Evolutionary conservation across 2,797 vertebrate genomes (phyloP), one percentile per base, ranked within the genome.

Genomic region (Spinus olivaceus): DNA sequence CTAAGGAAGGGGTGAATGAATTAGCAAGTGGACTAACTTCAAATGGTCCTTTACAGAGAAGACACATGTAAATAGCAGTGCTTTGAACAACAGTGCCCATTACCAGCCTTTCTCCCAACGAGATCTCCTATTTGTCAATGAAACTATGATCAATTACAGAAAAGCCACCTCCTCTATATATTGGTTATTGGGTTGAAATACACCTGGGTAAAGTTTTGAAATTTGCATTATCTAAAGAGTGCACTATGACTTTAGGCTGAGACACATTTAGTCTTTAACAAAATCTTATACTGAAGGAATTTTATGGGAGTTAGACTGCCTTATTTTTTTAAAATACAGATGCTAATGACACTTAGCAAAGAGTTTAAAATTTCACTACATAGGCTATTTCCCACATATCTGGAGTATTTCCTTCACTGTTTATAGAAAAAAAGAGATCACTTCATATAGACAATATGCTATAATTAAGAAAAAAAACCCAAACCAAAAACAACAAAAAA

Each of bases 71-170:
- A 96, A 95, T 81, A 91, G 39, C 13, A 69, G 37, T 82, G 76
- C 32, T 90, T 95, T 94, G 78, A 96, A 72, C 88, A 94, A 92
- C 64, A 89, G 18, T 24, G 69, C 66, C 47, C 71, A 91, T 94
- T 84, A 94, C 23, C 39, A 44, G 41, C 93, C 73, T 91, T 90
- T 72, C 56, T 65, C 64, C 30, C 20, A 86, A 53, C 17, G 90
- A 84, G 76, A 86, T 71, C 39, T 86, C 47, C 41, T 79, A 60
- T 70, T 54, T 70, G 28, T 57, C 79, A 81, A 33, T 88, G 70
- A 85, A 81, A 18, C 8, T 42, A 65, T 10, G 63, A 86, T 91
- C 71, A 94, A 78, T 86, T 92, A 88, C 22, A 91, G 76, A 96
- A 90, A 6, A 89, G 59, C 33, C 33, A 94, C 69, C 23, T 81